Conservation (phyloP, 2,113 vertebrate genomes). For the Machaerirhynchus nigripectus region DNA sequence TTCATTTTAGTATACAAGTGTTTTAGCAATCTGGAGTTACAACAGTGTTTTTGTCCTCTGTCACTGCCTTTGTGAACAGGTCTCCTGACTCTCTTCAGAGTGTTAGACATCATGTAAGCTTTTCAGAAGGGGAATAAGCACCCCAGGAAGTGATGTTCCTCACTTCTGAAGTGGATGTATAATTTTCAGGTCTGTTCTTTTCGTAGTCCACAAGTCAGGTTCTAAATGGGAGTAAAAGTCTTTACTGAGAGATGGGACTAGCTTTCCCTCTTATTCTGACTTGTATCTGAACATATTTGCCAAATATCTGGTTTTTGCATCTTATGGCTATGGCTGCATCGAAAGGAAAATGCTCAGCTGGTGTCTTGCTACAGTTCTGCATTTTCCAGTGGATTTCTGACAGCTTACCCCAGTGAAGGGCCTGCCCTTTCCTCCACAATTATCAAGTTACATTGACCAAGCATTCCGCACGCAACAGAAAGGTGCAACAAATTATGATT, state of each 20-base stretch:
- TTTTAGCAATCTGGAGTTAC: background rate
- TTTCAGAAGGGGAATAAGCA: background rate
- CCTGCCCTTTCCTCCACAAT: background rate
- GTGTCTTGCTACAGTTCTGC: background rate
- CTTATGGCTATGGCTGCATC: background rate
- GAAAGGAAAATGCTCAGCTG: background rate
- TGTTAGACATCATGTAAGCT: background rate
- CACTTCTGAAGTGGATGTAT: background rate
- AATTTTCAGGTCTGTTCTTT: background rate
- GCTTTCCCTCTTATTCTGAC: background rate
- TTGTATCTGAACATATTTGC: background rate
- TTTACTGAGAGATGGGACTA: background rate
- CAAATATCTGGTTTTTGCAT: background rate
- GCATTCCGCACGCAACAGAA: background rate
- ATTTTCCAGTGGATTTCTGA: background rate
- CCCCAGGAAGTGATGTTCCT: background rate
- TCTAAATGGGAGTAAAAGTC: background rate
- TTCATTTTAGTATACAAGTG: background rate
- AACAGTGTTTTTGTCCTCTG: background rate
- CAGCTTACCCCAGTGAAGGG: background rate
- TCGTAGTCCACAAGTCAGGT: background rate
- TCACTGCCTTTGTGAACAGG: background rate
- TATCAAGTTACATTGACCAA: background rate
- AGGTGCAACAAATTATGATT: background rate
- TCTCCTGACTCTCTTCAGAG: background rate